Conservation (phyloP, 2,113 vertebrate genomes). For the Corythaeola cristata region DNA sequence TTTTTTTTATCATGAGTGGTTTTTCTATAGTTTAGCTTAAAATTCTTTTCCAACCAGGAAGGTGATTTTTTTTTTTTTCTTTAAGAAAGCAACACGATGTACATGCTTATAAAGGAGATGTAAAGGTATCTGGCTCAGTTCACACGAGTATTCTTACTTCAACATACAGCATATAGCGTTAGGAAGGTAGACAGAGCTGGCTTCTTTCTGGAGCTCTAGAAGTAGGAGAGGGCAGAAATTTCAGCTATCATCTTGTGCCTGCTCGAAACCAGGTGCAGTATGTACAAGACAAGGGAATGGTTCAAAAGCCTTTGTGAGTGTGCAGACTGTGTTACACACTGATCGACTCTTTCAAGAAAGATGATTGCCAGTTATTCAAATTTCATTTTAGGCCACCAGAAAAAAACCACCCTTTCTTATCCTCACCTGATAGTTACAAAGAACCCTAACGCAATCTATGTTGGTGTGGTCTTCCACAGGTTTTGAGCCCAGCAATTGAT, state of each 20-base stretch:
- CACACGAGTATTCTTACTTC: background rate
- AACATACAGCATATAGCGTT: background rate
- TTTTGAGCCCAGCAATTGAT: background rate
- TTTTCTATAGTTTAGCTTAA: background rate
- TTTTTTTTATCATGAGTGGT: background rate
- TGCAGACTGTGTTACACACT: background rate
- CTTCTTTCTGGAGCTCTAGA: background rate
- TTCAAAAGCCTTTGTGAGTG: background rate
- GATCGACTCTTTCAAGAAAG: background rate
- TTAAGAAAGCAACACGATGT: background rate
- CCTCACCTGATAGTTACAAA: background rate
- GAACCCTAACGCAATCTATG: fast-evolving
- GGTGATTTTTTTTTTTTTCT: too few species aligned
- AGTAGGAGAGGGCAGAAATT: background rate
- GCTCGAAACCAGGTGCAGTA: background rate
- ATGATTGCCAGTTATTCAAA: background rate
- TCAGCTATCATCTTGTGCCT: background rate
- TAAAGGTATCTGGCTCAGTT: background rate
- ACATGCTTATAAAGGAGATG: background rate
- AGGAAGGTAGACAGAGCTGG: background rate
- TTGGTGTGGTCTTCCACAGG: background rate
- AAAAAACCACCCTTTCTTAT: background rate
- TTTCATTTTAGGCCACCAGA: background rate
- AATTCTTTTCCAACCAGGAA: background rate
- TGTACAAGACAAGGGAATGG: background rate